Conservation (phyloP, 2,797 vertebrate species). For the Chromobotia macracanthus region DNA sequence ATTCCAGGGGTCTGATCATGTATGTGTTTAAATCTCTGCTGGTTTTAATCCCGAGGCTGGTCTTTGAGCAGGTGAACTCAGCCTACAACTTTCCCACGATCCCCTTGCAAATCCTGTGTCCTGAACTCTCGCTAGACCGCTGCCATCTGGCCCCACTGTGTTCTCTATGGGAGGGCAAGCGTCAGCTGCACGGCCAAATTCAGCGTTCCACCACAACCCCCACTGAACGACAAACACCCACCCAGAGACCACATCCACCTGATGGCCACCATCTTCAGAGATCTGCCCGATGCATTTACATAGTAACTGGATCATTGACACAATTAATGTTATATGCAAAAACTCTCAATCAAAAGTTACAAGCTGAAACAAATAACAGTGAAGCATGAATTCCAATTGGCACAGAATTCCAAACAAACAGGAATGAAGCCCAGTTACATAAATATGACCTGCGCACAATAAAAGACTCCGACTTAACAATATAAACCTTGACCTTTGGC, state of each 20-base stretch:
- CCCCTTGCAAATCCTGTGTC: slow-evolving; percentile 77
- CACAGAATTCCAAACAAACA: neutral
- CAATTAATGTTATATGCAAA: neutral
- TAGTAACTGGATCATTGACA: neutral
- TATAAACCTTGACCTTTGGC: slow-evolving; percentile 86
- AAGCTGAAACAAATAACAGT: neutral
- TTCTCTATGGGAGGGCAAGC: slow-evolving; percentile 77
- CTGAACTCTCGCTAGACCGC: slow-evolving; percentile 75
- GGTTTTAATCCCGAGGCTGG: slow-evolving; percentile 77
- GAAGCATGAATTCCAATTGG: neutral
- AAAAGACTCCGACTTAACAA: slow-evolving; percentile 74
- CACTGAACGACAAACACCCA: slow-evolving; percentile 63
- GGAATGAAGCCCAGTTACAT: slow-evolving; percentile 66
- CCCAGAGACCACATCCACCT: slow-evolving; percentile 1
- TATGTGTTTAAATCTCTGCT: slow-evolving; percentile 65
- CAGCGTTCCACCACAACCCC: slow-evolving; percentile 82
- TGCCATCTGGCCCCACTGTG: slow-evolving; percentile 83
- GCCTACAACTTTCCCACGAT: slow-evolving; percentile 84
- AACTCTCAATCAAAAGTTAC: neutral
- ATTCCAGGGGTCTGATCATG: slow-evolving; percentile 29
- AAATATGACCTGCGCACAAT: slow-evolving; percentile 70
- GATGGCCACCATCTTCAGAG: neutral
- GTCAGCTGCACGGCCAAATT: slow-evolving; percentile 81
- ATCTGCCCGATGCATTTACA: neutral
- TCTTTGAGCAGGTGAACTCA: slow-evolving; percentile 82